A percentile compares a stretch with the other conserved stretches of the same genome.
Conservation (phyloP, 1,140 invertebrate species). For the Dinoponera quadriceps region DNA sequence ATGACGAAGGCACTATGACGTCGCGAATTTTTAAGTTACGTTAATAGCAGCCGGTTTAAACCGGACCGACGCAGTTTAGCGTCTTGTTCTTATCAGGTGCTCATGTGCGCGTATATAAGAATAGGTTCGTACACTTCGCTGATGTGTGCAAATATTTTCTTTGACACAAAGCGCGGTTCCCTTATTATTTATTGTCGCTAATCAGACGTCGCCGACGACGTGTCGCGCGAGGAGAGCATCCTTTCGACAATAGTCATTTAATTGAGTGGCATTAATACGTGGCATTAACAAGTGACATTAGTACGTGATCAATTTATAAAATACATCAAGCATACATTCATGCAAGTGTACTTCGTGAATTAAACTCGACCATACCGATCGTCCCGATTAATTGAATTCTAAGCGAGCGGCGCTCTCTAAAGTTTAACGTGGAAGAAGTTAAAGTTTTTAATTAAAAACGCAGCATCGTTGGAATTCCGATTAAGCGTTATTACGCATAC, state of each 20-base stretch:
- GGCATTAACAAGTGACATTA: background rate
- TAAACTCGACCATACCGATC: background rate
- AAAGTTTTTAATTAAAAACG: background rate
- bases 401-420: background rate
- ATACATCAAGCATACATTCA: background rate
- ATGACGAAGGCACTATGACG: constrained; percentile 2
- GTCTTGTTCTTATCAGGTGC: background rate
- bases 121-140: constrained; percentile 8
- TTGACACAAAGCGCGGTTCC: background rate
- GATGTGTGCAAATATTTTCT: constrained; percentile 19
- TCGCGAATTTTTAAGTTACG: background rate
- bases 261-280: background rate
- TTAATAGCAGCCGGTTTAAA: constrained; percentile 24
- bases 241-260: background rate
- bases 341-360: background rate
- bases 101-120: background rate
- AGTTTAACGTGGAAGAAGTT: background rate
- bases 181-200: constrained; percentile 32
- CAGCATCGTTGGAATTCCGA: background rate
- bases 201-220: constrained; percentile 2
- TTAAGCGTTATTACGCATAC: background rate
- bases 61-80: background rate
- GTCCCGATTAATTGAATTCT: background rate
- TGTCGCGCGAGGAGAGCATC: background rate
- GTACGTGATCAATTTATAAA: background rate